Conservation (phyloP, 2,113 vertebrate genomes). For the Muntiacus muntjak region DNA sequence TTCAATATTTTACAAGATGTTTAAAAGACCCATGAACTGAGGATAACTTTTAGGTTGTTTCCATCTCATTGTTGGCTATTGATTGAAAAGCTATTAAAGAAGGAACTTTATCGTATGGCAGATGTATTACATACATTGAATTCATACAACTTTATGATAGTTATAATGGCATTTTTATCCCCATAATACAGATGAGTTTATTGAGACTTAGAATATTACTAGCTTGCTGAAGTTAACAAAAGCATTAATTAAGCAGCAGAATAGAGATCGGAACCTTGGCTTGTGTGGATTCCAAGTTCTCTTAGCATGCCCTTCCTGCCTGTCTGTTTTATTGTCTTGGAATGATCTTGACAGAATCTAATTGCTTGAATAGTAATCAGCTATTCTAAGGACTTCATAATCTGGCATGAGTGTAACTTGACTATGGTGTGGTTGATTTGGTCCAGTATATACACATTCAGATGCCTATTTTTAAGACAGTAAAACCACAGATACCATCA, state of each 20-base stretch:
- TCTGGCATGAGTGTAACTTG: neutral
- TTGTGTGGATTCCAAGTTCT: neutral
- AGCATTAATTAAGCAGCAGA: neutral
- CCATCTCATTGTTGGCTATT: neutral
- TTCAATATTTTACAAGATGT: neutral
- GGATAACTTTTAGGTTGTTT: neutral
- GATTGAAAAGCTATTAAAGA: neutral
- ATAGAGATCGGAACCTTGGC: neutral
- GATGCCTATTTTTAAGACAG: neutral
- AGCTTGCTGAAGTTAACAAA: neutral
- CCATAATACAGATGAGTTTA: neutral
- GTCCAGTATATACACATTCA: neutral
- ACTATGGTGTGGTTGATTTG: neutral
- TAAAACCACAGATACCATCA: neutral
- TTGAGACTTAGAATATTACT: neutral
- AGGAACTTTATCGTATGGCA: neutral
- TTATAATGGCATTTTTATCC: neutral
- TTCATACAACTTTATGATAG: neutral
- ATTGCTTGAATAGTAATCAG: neutral
- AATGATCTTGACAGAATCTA: neutral
- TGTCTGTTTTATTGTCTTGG: conserved; percentile 5
- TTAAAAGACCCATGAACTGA: neutral
- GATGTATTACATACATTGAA: neutral
- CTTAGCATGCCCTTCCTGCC: neutral
- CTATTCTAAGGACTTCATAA: neutral